Percentiles rank a stretch among this genome's conserved stretches.
Conservation (phyloP, 2,797 vertebrate species). For the Cyclura pinguis region DNA sequence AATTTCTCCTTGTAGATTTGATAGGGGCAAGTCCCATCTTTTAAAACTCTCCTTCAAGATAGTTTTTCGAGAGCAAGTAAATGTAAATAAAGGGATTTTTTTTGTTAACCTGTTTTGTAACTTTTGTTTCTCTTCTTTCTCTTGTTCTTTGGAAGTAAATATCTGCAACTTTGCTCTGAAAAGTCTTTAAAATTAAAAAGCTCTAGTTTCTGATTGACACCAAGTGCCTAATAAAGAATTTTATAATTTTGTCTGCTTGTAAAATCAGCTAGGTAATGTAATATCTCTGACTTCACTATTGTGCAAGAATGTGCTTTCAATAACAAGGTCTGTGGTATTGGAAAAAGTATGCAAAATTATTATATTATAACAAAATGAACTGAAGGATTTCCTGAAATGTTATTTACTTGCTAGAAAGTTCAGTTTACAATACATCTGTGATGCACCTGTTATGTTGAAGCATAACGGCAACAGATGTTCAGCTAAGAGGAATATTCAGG, state of each 20-base stretch:
- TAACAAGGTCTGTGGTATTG: constrained; percentile 59
- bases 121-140: constrained; percentile 55
- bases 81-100: constrained; percentile 18
- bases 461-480: constrained; percentile 25
- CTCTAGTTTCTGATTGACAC: constrained; percentile 58
- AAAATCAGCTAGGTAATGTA: constrained; percentile 71
- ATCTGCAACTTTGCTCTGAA: constrained; percentile 61
- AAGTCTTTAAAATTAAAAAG: constrained; percentile 61
- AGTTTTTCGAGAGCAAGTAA: constrained; percentile 51
- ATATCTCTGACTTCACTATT: constrained; percentile 68
- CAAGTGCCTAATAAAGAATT: constrained; percentile 68
- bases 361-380: constrained; percentile 51
- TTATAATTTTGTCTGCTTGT: constrained; percentile 65
- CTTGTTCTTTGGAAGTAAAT: constrained; percentile 40
- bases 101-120: constrained; percentile 61
- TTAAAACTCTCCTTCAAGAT: constrained; percentile 38
- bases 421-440: background rate
- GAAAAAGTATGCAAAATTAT: constrained; percentile 67
- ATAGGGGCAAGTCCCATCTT: constrained; percentile 41
- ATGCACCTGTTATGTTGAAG: constrained; percentile 22
- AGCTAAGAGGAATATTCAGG: constrained; percentile 14
- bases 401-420: constrained; percentile 69
- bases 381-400: constrained; percentile 53
- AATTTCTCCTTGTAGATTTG: constrained; percentile 49
- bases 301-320: constrained; percentile 68